These are phyloP conservation scores for Tragopan temminckii DNA, from an alignment of 2,797 vertebrate genomes.

Conservation along the genomic window DNA sequence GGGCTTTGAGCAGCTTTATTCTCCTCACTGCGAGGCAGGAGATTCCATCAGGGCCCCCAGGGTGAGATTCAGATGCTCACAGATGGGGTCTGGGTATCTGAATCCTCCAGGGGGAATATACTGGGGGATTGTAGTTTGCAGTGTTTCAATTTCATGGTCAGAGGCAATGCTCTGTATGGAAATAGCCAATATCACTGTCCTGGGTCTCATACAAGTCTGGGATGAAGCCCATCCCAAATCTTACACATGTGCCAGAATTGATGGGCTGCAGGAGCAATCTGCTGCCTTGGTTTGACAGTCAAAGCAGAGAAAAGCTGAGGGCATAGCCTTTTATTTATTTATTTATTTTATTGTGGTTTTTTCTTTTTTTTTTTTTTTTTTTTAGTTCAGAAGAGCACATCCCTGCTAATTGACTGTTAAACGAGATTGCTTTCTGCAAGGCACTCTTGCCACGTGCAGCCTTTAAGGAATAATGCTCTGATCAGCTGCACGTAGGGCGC, in stretches of 20 bases:
- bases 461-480: constrained; percentile 54
- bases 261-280: background rate
- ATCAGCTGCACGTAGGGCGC: constrained; percentile 23
- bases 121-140: background rate
- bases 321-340: background rate
- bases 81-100: background rate
- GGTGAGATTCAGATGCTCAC: background rate
- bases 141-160: background rate
- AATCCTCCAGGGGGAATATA: background rate
- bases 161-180: background rate
- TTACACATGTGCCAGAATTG: background rate
- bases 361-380: background rate
- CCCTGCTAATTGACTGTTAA: constrained; percentile 54
- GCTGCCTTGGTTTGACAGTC: background rate
- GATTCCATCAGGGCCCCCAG: background rate
- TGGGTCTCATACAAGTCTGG: background rate
- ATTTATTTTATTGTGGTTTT: too few relatives aligned
- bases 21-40: background rate
- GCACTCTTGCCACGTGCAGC: background rate
- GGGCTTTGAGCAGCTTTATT: background rate
- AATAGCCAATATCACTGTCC: background rate
- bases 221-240: background rate
- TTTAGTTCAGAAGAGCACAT: constrained; percentile 23
- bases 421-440: constrained; percentile 23
- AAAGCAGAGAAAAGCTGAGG: background rate